These are phyloP conservation scores for Sebastes alutus DNA, from an alignment of 2,797 vertebrate species.

Conservation along the genomic window DNA sequence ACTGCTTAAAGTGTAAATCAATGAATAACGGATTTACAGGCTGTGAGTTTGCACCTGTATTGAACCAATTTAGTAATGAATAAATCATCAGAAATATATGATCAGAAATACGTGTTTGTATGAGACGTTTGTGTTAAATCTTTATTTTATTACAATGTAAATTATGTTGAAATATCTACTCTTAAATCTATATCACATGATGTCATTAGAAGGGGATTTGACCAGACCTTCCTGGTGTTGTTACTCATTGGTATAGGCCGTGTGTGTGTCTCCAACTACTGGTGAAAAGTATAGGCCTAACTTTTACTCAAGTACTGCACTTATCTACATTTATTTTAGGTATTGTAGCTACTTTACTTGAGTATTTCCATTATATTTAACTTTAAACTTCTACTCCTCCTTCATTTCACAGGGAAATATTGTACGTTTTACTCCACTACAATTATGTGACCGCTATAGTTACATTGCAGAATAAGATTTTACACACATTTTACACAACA, in stretches of 20 bases:
- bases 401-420: neutral
- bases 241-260: neutral
- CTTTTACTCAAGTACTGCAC: neutral
- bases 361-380: neutral
- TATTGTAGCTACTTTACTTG: neutral
- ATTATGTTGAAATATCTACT: neutral
- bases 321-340: neutral
- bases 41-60: neutral
- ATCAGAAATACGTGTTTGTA: neutral
- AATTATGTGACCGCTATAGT: neutral
- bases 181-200: conserved; percentile 24
- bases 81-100: neutral
- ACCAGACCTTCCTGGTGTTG: neutral
- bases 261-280: neutral
- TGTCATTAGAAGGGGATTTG: conserved; percentile 4
- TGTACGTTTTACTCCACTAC: neutral
- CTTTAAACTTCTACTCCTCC: neutral
- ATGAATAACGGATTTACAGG: neutral
- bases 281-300: neutral
- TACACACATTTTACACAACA: neutral
- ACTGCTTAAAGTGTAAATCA: neutral
- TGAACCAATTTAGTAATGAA: neutral
- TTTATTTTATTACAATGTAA: neutral
- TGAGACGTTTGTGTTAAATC: neutral
- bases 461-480: neutral